Base-by-base conservation (phyloP, 2,797 vertebrate genomes). In the Coregonus ussuriensis region DNA sequence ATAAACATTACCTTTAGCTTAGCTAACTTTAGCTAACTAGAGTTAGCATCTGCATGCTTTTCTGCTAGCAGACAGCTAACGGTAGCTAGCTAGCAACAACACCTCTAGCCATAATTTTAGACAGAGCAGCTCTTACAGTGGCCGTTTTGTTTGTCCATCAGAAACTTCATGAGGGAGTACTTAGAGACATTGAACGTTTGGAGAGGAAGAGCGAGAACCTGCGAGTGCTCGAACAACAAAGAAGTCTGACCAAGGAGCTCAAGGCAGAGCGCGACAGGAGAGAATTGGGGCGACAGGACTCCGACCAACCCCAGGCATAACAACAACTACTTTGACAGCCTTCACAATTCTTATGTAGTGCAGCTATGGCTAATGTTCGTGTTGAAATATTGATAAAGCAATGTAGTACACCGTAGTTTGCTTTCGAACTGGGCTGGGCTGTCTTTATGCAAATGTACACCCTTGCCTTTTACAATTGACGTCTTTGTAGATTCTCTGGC, bases 161-260 rank as follows among this genome's bases (percentile, higher is more conserved):
- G 97, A 96, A 95, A 75, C 95, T 99, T 79, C 95, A 88, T 78
- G 88, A 96, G 4, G 96, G 97, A 3, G 97, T 99, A 0, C 9
- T 96, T 81, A 88, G 92, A 83, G 97, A 99, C 81, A 88, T 98
- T 78, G 96, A 98, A 84, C 95, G 95, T 6, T 86, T 96, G 47
- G 92, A 91, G 75, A 92, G 93, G 83, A 99, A 96, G 91, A 92
- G 91, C 74, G 95, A 97, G 83, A 98, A 98, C 53, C 90, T 96
- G 85, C 92, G 93, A 67, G 88, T 93, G 53, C 90, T 98, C 54
- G 91, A 96, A 90, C 95, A 99, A 86, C 96, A 98, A 89, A 94
- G 90, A 84, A 83, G 78, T 31, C 94, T 98, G 84, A 97, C 97
- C 72, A 88, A 86, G 71, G 92, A 93, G 66, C 93, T 98, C 78